Base-by-base conservation (phyloP, 1,140 invertebrate genomes). In the Triops longicaudatus region DNA sequence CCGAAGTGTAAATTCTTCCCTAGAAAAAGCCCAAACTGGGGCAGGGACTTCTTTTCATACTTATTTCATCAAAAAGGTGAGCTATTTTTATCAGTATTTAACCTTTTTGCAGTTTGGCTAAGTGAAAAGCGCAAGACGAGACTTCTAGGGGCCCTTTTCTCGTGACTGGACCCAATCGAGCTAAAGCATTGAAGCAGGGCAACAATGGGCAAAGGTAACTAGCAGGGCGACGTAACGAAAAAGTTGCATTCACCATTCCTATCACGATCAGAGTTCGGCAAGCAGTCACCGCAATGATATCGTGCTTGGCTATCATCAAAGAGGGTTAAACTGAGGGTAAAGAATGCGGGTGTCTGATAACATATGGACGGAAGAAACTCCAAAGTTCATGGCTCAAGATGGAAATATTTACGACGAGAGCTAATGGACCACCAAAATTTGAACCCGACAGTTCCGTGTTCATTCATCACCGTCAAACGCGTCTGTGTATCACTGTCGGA, bases 341-440 rank as follows among this genome's bases (percentile, higher is more conserved):
- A 63, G 50, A 63, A 63, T 17, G 50, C 2, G 50, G 50, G 10
- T 63, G 50, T 14, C 44, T n/a, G 44, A 63, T 63, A 63, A 63
- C 50, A 63, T 63, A 22, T 63, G 50, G 50, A 9, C 50, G 17
- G 17, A 14, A 14, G 7, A n/a, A n/a, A 44, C 43, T 5, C 10
- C 0, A 14, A 63, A 63, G 50, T 17, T 63, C 22, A 17, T n/a
- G n/a, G n/a, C 50, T 63, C 14, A 63, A 63, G 11, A 63, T 22
- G 50, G 4, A 63, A n/a, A 63, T 12, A 63, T 17, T 63, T 63
- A 63, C 31, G 2, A 37, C 31, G 31, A 7, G 50, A 14, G 50
- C 50, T 22, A 63, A 63, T 63, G 50, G 50, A 63, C 50, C 50
- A 63, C 50, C 50, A 63, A 44, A 63, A 63, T 63, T 63, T 63